Percentiles rank a stretch among this genome's conserved stretches.
These are phyloP conservation scores for Callimorpha dominula DNA, from an alignment of 2,888 invertebrate species.

Conservation along the genomic window DNA sequence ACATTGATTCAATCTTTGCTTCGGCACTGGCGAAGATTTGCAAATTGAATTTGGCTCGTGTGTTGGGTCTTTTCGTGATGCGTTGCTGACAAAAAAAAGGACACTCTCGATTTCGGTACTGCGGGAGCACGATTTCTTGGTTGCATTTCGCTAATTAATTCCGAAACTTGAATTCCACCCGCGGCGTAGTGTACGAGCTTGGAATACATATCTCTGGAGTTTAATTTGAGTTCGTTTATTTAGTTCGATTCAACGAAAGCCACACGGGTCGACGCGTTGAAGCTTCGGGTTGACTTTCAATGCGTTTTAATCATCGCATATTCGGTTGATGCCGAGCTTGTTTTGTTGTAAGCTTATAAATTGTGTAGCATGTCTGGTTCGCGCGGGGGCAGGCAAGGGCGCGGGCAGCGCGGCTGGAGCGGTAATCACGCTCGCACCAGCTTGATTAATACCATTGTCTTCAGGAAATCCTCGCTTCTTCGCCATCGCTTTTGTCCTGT, in stretches of 20 bases:
- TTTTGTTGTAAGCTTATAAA: conserved; percentile 70
- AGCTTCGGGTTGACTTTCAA: conserved; percentile 39
- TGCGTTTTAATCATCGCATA: conserved; percentile 41
- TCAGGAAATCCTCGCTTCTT: conserved; percentile 71
- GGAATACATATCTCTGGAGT: conserved; percentile 43
- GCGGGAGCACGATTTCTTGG: conserved; percentile 43
- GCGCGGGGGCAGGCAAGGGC: conserved; percentile 27
- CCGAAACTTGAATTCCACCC: conserved; percentile 46
- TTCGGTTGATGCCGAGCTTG: conserved; percentile 52
- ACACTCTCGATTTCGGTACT: conserved; percentile 43
- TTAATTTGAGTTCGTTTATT: conserved; percentile 47
- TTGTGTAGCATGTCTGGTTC: conserved; percentile 56
- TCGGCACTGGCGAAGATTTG: conserved; percentile 63
- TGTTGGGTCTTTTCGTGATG: conserved; percentile 53
- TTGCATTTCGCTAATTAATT: conserved; percentile 54
- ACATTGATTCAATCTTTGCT: conserved; percentile 70
- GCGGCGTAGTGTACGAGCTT: conserved; percentile 25
- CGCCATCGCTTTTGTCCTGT: conserved; percentile 69
- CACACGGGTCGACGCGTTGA: conserved; percentile 23
- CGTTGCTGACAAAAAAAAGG: conserved; percentile 35
- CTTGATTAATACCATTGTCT: conserved; percentile 80
- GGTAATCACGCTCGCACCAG: conserved; percentile 66
- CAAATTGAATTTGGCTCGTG: conserved; percentile 68
- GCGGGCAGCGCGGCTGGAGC: conserved; percentile 38
- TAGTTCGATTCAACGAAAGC: conserved; percentile 36